Percentiles rank a stretch among this genome's conserved stretches.
Evolutionary conservation across 2,888 invertebrate genomes (phyloP).

Genomic region (Drosophila mettleri): DNA sequence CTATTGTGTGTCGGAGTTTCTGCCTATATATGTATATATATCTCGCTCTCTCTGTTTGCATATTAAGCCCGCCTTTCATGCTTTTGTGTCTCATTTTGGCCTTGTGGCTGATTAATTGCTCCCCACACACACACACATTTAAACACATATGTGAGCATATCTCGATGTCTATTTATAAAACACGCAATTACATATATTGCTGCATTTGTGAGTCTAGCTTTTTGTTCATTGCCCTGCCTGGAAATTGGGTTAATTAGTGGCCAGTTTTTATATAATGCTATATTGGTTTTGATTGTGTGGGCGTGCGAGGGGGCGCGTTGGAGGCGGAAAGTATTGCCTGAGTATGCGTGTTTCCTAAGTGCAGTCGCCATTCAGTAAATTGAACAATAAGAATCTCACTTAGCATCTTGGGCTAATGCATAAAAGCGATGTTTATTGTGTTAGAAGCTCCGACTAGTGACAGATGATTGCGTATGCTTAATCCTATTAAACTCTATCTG

Average conservation of each 20-base stretch:
- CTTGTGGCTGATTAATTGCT: slow-evolving; percentile 18
- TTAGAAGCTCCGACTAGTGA: neutral
- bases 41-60: neutral
- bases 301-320: neutral
- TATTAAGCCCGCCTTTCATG: slow-evolving; percentile 3
- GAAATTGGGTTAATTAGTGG: slow-evolving; percentile 78
- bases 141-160: neutral
- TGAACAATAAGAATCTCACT: neutral
- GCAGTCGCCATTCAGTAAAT: slow-evolving; percentile 1
- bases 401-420: neutral
- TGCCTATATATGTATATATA: slow-evolving; percentile 10
- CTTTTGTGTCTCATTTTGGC: slow-evolving; percentile 22
- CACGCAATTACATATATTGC: slow-evolving; percentile 35
- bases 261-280: slow-evolving; percentile 62
- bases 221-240: slow-evolving; percentile 37
- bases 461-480: neutral
- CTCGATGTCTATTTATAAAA: slow-evolving; percentile 12
- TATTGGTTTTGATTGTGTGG: slow-evolving; percentile 10
- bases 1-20: slow-evolving; percentile 35
- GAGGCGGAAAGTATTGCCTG: neutral
- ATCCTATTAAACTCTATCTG: neutral
- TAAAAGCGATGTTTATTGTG: neutral
- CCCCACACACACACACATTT: slow-evolving; percentile 4
- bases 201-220: slow-evolving; percentile 46
- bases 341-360: neutral